Evolutionary conservation across 1,140 invertebrate genomes (phyloP).

Genomic region (Belonocnema kinseyi): DNA sequence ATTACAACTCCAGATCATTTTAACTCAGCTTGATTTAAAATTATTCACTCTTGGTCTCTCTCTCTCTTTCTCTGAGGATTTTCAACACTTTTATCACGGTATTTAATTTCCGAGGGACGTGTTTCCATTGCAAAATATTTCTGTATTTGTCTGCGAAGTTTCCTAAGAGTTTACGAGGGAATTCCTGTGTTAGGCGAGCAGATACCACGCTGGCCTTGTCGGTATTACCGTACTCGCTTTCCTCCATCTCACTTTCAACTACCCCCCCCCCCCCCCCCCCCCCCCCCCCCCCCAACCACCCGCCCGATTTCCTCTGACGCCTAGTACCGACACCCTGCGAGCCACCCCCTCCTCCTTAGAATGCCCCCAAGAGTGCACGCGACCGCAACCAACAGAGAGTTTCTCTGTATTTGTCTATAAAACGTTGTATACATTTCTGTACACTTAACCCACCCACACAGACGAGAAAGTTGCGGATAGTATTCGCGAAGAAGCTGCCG

Average conservation of each 20-base stretch:
- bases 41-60: not conserved
- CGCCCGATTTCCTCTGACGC: conserved; percentile 17
- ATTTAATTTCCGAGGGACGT: conserved; percentile 68
- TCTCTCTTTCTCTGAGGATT: conserved; percentile 18
- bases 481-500: conserved; percentile 42
- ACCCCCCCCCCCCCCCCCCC: conserved; percentile 3
- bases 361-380: conserved; percentile 37
- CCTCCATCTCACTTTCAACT: conserved; percentile 47
- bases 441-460: conserved; percentile 38
- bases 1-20: no score
- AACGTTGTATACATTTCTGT: conserved; percentile 22
- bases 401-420: not conserved
- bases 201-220: conserved; percentile 44
- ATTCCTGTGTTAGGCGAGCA: conserved; percentile 49
- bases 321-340: conserved; percentile 40
- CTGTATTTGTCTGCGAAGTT: conserved; percentile 70
- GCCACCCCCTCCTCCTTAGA: conserved; percentile 33
- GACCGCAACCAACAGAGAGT: conserved; percentile 42
- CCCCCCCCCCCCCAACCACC: not conserved
- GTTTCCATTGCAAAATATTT: conserved; percentile 70
- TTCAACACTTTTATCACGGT: conserved; percentile 42
- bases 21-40: conserved; percentile 8
- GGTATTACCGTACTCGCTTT: conserved; percentile 39
- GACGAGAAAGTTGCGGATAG: conserved; percentile 44
- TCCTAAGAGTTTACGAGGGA: conserved; percentile 68